Conservation (phyloP, 1,140 invertebrate genomes). For the Lutraria rhynchaena region DNA sequence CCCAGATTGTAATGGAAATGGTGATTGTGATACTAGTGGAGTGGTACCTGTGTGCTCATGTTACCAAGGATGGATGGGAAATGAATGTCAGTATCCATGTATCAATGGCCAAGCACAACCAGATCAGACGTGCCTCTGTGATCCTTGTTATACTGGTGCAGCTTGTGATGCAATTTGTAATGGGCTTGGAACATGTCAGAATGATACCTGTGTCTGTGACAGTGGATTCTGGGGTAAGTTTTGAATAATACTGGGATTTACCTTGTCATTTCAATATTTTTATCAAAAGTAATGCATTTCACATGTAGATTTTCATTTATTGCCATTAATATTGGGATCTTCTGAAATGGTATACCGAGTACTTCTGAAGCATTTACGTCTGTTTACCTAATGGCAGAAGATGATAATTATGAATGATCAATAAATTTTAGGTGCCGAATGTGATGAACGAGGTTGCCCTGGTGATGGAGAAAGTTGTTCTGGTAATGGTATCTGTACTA, state of each 20-base stretch:
- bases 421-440: slow-evolving; percentile 58
- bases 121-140: slow-evolving; percentile 63
- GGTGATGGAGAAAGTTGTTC: slow-evolving; percentile 74
- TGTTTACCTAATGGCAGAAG: too few relatives aligned
- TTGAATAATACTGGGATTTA: neutral
- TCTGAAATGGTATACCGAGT: too few relatives aligned
- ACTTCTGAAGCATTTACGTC: too few relatives aligned
- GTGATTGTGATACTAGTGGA: slow-evolving; percentile 63
- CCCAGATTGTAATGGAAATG: slow-evolving; percentile 71
- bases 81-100: slow-evolving; percentile 70
- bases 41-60: slow-evolving; percentile 69
- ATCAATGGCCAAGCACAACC: slow-evolving; percentile 61
- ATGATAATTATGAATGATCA: too few relatives aligned
- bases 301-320: too few relatives aligned
- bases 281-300: too few relatives aligned
- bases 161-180: slow-evolving; percentile 66
- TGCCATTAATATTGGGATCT: too few relatives aligned
- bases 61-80: slow-evolving; percentile 69
- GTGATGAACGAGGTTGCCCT: slow-evolving; percentile 71
- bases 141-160: slow-evolving; percentile 66
- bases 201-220: slow-evolving; percentile 66
- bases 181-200: slow-evolving; percentile 68
- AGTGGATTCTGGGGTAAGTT: slow-evolving; percentile 71
- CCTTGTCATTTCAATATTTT: neutral
- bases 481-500: slow-evolving; percentile 80